Percentiles rank a stretch among this genome's conserved stretches.
Conservation (phyloP, 2,888 invertebrate species). For the Euproctis similis region DNA sequence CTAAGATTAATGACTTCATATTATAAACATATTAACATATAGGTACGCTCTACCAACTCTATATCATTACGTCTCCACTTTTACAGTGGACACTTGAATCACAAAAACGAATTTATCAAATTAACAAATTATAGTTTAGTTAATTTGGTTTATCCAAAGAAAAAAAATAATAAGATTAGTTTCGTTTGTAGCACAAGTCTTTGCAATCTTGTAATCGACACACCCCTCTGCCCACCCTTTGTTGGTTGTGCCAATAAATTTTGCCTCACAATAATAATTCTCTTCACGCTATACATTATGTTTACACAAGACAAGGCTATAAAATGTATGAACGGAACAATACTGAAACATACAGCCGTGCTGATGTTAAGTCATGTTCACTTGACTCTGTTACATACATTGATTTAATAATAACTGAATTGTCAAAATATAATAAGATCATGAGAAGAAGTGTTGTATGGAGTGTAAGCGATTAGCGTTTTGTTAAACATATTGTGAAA, state of each 20-base stretch:
- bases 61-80: too few relatives aligned
- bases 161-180: too few relatives aligned
- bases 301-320: constrained; percentile 70
- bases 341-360: constrained; percentile 59
- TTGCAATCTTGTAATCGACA: constrained; percentile 23
- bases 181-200: too few relatives aligned
- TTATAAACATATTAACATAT: too few relatives aligned
- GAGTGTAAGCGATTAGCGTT: constrained; percentile 28
- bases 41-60: too few relatives aligned
- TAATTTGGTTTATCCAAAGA: too few relatives aligned
- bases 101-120: too few relatives aligned
- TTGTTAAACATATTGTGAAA: too few relatives aligned
- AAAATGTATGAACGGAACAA: constrained; percentile 68
- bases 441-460: constrained; percentile 30
- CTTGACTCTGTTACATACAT: constrained; percentile 44
- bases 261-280: constrained; percentile 63
- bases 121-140: too few relatives aligned
- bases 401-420: constrained; percentile 60
- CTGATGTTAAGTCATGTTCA: constrained; percentile 53
- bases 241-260: constrained; percentile 60
- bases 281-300: constrained; percentile 58
- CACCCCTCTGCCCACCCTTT: constrained; percentile 39
- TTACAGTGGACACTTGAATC: too few relatives aligned
- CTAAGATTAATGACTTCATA: constrained; percentile 5
- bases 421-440: constrained; percentile 58